Evolutionary conservation across 2,113 vertebrate genomes (phyloP), one percentile per base, ranked within the genome.

Genomic region (Oriolus oriolus): DNA sequence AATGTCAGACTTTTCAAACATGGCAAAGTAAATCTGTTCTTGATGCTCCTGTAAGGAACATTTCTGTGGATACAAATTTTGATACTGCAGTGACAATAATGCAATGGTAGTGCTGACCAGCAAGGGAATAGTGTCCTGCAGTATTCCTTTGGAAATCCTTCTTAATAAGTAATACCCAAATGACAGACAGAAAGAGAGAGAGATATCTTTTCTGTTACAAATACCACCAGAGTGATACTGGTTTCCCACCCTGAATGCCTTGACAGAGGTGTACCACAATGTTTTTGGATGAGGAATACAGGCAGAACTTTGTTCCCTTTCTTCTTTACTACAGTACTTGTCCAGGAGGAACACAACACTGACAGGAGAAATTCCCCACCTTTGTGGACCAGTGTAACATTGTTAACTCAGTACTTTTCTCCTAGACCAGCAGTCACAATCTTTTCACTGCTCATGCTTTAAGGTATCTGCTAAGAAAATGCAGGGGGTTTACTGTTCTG

Each of bases 1-100:
- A 95, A 90, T 86, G 87, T 94, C 92, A 96, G 71, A 47, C 56
- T 91, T 93, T 82, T 82, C 90, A 89, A 94, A 91, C 35, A 68
- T 5, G 30, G 78, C 35, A 75, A 82, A 82, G 44, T 57, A 78
- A 89, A 89, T 78, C 30, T 50, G 20, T 66, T 68, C 41, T 53
- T 88, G 39, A 41, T 84, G 24, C 41, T 85, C 42, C 66, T 54
- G 6, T 27, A 80, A 77, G 31, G 57, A 79, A 21, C 1, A 3
- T 49, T 80, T 90, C 35, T n/a, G 31, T 47, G 20, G 17, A 13
- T 45, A 26, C 21, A 63, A 63, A 53, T 85, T 82, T 77, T 21
- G 35, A 3, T 71, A 68, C 23, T 75, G 6, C 8, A 1, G 7
- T 44, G 69, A 52, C 44, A 92, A 49, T 88, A 50, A 76, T 31